Base-by-base conservation (phyloP, 2,888 invertebrate genomes). In the Plusia festucae region DNA sequence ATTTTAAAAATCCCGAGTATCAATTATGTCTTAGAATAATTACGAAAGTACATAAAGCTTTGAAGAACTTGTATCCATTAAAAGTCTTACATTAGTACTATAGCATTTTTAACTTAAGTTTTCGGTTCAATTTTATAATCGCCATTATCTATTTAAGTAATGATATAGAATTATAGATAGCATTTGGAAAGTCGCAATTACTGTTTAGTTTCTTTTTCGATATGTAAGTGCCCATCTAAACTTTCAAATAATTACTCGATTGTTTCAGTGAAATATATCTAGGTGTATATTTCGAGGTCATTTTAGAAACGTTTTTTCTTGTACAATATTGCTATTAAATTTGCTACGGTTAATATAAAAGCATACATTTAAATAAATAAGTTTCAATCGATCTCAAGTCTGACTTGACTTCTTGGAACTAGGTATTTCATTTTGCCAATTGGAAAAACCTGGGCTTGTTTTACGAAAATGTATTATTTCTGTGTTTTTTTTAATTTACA, bases 101-200 rank as follows among this genome's bases (percentile, higher is more conserved):
- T 34, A 11, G 27, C 13, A 4, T 63, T 58, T 65, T 62, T 20
- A 30, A 64, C 44, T 76, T 61, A 58, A 60, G 61, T 65, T 64
- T 57, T 62, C 62, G 40, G 66, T 76, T 62, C 65, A 65, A 69
- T 68, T 70, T 55, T 30, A 61, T 68, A 61, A 63, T 71, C 59
- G 67, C 52, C 34, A 60, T 66, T 63, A 18, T 53, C 66, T 64
- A 79, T 81, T 81, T 68, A 62, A 60, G 55, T 80, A 80, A 80
- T 80, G 52, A 68, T 74, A 78, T 74, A 53, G 51, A 62, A 79
- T 81, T 78, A 76, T 13, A 3, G n/a, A 62, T 65, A 62, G 57
- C 64, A 52, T 68, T 76, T 76, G 56, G 79, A 79, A 79, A 78
- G 79, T 68, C 40, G 8, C 55, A 44, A 71, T 72, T 70, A 58